phyloP scores from a whole-genome alignment of 2,797 vertebrate genomes.

The Pangasius larnaudii region DNA sequence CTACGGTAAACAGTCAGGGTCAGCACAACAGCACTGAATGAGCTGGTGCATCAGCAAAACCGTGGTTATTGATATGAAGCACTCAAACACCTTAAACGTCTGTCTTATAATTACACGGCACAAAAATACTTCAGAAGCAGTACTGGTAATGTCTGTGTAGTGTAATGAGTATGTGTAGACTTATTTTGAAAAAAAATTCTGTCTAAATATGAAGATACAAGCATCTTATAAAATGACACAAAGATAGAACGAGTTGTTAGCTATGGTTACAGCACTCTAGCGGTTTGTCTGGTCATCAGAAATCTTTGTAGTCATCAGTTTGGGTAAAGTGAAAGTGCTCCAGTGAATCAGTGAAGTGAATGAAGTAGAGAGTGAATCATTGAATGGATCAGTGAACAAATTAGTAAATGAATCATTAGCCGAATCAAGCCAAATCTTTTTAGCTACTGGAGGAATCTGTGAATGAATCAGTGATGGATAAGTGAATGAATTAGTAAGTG shows the following conservation, averaged over 20 bases:
- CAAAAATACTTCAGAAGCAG: not conserved
- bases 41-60: not conserved
- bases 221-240: not conserved
- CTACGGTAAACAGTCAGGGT: not conserved
- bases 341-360: not conserved
- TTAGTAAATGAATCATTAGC: not conserved
- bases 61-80: not conserved
- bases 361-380: not conserved
- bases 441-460: not conserved
- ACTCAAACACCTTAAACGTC: not conserved
- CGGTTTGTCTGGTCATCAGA: not conserved
- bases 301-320: not conserved
- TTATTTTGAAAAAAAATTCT: not conserved
- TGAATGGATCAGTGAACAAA: not conserved
- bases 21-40: not conserved
- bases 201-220: not conserved
- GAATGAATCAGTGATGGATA: not conserved
- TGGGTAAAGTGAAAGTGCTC: not conserved
- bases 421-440: not conserved
- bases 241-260: not conserved
- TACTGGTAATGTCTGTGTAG: slow-evolving; percentile 9
- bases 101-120: not conserved
- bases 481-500: not conserved
- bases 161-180: not conserved
- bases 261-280: not conserved